Base-by-base conservation (phyloP, 2,797 vertebrate genomes). In the Gallinago solitaria region DNA sequence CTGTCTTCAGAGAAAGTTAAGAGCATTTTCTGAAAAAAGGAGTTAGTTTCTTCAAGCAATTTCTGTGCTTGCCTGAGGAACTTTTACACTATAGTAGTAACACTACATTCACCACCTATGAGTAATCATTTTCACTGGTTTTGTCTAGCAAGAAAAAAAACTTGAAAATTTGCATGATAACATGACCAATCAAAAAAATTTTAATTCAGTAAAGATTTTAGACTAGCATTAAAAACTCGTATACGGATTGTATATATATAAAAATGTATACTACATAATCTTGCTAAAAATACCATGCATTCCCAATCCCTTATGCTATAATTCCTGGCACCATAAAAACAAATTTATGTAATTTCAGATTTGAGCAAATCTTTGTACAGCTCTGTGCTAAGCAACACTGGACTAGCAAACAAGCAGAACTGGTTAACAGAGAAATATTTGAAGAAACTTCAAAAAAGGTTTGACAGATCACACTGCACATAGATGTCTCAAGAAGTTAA, bases 81-180 rank as follows among this genome's bases (percentile, higher is more conserved):
- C 25, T 90, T 93, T 82, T 77, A 82, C 0, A 4, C 63, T 64
- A 74, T 89, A 96, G 93, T 92, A 95, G 96, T 96, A 96, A 94
- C 93, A 95, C 91, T 93, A 83, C 45, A 74, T 32, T 95, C 81
- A 95, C 25, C 48, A 89, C 56, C 67, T 89, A 82, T 94, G 94
- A 97, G 87, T 94, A 96, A 96, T 96, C 93, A 92, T 74, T 91
- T 87, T 94, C 83, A 93, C 83, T 91, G 77, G 24, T 92, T 91
- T 90, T 25, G 0, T 84, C 77, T 84, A 67, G 17, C 6, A 89
- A 63, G 27, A 47, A 73, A 80, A 53, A 21, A 24, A 43, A 5
- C 54, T 84, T 70, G 23, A 89, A 89, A 89, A 92, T 89, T 70
- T 86, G 83, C 28, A 67, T 61, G 89, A 87, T 67, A 94, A 43